Percentiles rank a stretch among this genome's conserved stretches.
Conservation (phyloP, 2,797 vertebrate genomes). For the Pterois miles region DNA sequence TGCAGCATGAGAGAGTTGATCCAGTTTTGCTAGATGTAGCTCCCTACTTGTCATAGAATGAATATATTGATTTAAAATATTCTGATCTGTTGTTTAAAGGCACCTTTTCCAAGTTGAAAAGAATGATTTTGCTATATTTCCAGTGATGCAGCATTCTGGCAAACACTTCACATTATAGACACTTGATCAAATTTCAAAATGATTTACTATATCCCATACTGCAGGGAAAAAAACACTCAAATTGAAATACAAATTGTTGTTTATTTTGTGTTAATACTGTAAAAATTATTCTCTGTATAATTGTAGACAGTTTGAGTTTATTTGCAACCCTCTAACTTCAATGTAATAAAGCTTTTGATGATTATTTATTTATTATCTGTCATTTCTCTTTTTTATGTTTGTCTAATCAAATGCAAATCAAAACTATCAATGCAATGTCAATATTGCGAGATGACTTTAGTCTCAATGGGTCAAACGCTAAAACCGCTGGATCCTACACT, state of each 20-base stretch:
- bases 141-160: background rate
- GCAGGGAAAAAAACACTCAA: background rate
- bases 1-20: constrained; percentile 84
- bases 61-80: background rate
- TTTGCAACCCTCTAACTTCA: background rate
- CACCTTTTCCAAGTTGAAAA: background rate
- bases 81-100: background rate
- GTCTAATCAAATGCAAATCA: background rate
- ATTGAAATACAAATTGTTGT: background rate
- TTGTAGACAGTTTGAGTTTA: constrained; percentile 2
- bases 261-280: constrained; percentile 12
- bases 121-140: background rate
- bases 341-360: constrained; percentile 51
- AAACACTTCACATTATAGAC: background rate
- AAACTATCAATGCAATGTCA: background rate
- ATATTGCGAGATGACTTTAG: background rate
- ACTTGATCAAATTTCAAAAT: constrained; percentile 12
- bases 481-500: background rate
- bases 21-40: constrained; percentile 78
- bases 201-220: background rate
- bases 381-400: background rate
- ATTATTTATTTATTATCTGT: background rate
- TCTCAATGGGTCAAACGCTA: background rate
- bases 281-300: constrained; percentile 21
- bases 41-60: background rate